Conservation (phyloP, 2,113 vertebrate species). For the Danionella cerebrum region DNA sequence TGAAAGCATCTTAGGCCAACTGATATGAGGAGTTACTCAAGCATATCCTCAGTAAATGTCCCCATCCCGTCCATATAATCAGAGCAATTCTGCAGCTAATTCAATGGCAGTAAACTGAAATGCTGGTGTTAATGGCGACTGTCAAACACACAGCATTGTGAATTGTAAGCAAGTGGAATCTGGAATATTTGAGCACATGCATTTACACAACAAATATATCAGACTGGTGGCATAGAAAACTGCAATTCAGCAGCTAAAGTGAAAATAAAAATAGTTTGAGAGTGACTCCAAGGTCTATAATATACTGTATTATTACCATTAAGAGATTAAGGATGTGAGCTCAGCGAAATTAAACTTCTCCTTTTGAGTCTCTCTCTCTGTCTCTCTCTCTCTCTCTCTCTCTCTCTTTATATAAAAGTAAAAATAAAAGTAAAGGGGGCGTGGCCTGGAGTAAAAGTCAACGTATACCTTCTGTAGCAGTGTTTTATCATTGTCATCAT, state of each 20-base stretch:
- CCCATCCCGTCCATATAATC: conserved; percentile 16
- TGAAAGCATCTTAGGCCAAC: conserved; percentile 11
- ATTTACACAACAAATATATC: conserved; percentile 23
- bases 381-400: too few relatives aligned
- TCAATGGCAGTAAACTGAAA: background rate
- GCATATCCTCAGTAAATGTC: conserved; percentile 24
- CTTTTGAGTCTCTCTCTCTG: too few relatives aligned
- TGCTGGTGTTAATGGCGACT: conserved; percentile 29
- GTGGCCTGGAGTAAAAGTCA: too few relatives aligned
- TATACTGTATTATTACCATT: background rate
- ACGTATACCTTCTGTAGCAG: too few relatives aligned
- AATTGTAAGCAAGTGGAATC: conserved; percentile 20
- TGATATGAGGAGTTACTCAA: conserved; percentile 30
- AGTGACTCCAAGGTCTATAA: background rate
- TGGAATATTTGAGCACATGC: conserved; percentile 20
- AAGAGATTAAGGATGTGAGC: background rate
- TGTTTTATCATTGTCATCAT: too few relatives aligned
- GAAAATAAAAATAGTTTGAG: conserved; percentile 13
- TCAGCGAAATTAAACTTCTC: background rate
- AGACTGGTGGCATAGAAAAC: conserved; percentile 1
- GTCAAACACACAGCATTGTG: conserved; percentile 17
- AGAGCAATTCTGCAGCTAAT: conserved; percentile 10
- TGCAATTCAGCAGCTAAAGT: conserved; percentile 8
- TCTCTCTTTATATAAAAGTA: too few relatives aligned
- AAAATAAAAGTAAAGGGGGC: too few relatives aligned